These are phyloP conservation scores for Plectrocnemia conspersa DNA, from an alignment of 1,140 invertebrate species.

Conservation along the genomic window DNA sequence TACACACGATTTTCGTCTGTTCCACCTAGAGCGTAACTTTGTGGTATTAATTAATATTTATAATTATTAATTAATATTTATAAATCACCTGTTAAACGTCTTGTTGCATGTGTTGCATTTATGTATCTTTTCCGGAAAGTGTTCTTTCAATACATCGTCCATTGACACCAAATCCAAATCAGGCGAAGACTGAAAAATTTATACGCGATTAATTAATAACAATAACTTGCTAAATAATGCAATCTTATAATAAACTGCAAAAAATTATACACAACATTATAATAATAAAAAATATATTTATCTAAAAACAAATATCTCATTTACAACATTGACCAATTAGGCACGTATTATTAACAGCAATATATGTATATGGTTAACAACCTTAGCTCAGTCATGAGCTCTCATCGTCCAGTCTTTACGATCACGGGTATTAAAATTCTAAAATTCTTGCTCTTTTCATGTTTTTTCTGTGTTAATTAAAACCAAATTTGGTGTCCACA, in stretches of 20 bases:
- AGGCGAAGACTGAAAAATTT: constrained; percentile 28
- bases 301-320: not conserved
- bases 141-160: constrained; percentile 25
- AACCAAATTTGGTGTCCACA: too few relatives aligned
- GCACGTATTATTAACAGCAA: not conserved
- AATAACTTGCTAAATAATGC: constrained; percentile 16
- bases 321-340: not conserved
- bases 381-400: not conserved
- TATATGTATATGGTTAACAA: constrained; percentile 6
- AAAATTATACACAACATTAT: not conserved
- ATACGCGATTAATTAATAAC: constrained; percentile 14
- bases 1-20: not conserved
- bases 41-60: constrained; percentile 8
- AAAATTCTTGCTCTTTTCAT: constrained; percentile 1
- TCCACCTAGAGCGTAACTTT: not conserved
- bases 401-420: not conserved
- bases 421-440: constrained; percentile 6
- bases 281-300: constrained; percentile 5
- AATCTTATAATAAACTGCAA: too few relatives aligned
- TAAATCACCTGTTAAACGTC: constrained; percentile 39
- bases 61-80: not conserved
- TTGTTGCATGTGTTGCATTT: constrained; percentile 49
- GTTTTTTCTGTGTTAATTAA: constrained; percentile 5
- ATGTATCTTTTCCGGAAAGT: constrained; percentile 30
- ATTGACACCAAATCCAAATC: constrained; percentile 10